Evolutionary conservation across 2,797 vertebrate genomes (phyloP), one percentile per base, ranked within the genome.

Genomic region (Bradypodion ventrale): DNA sequence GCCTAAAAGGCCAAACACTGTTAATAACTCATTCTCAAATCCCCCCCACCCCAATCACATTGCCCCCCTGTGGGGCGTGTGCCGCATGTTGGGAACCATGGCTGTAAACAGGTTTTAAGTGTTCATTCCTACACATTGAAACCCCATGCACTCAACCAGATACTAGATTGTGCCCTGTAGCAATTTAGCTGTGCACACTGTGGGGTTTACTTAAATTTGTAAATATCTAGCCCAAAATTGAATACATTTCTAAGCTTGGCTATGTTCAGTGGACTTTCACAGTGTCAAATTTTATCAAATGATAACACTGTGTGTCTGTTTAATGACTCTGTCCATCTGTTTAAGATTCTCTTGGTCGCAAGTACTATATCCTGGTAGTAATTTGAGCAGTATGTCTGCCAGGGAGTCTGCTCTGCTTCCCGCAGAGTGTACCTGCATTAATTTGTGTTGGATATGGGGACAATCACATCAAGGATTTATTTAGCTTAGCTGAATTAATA

Each of bases 351-450:
- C 75, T 27, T 8, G 32, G 21, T n/a, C 13, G 16, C 52, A 56
- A 59, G 5, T 42, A 21, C n/a, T 56, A 27, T 49, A n/a, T 60
- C 3, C 29, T 70, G 37, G 37, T 19, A 46, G 21, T 70, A 21
- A 40, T 68, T 75, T 68, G 32, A 75, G 32, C 32, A 40, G 42
- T 15, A 40, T n/a, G n/a, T 63, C 56, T 3, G 37, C 13, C 9
- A 37, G 19, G 27, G 23, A 25, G 9, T 25, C 1, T 37, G 19
- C 21, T 29, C 32, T 29, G 23, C n/a, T 46, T 76, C 80, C 15
- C 8, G 42, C 59, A 83, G 1, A 63, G n/a, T 25, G 75, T 78
- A 87, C 82, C 40, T 87, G 69, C 46, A 88, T 85, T 92, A 68
- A 81, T 79, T 87, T 70, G 29, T 35, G 42, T 19, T 19, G 44